Conservation (phyloP, 2,888 invertebrate genomes). For the Argynnis bischoffii region DNA sequence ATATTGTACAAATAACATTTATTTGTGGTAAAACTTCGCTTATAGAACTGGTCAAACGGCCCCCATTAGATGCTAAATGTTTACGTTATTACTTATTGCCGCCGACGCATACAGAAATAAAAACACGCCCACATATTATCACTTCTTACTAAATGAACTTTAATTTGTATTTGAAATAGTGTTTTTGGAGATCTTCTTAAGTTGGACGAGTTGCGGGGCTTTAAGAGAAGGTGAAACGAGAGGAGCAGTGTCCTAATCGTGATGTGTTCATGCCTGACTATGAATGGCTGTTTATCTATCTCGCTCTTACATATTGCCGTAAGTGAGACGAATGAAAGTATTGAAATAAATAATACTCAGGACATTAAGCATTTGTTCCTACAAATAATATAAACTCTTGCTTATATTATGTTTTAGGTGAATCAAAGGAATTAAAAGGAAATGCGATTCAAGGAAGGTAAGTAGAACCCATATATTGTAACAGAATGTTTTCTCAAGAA, state of each 20-base stretch:
- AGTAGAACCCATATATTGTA: conserved; percentile 20
- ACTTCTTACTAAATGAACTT: conserved; percentile 51
- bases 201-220: conserved; percentile 54
- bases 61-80: conserved; percentile 68
- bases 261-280: conserved; percentile 46
- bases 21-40: conserved; percentile 39
- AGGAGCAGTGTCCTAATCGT: conserved; percentile 51
- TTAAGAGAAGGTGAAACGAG: conserved; percentile 51
- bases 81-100: conserved; percentile 75
- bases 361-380: not conserved
- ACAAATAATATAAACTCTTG: not conserved
- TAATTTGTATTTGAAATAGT: conserved; percentile 47
- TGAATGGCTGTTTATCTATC: conserved; percentile 52
- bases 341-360: not conserved
- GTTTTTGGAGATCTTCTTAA: conserved; percentile 50
- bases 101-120: conserved; percentile 69
- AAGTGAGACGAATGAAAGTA: conserved; percentile 33
- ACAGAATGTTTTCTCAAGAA: conserved; percentile 48
- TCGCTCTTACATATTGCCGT: conserved; percentile 42
- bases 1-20: conserved; percentile 9
- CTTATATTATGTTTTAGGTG: no score
- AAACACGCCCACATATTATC: conserved; percentile 64
- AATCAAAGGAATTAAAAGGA: not conserved
- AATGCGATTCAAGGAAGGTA: not conserved
- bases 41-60: conserved; percentile 53